phyloP scores from a whole-genome alignment of 1,140 invertebrate species.

The Bilobella aurantiaca region DNA sequence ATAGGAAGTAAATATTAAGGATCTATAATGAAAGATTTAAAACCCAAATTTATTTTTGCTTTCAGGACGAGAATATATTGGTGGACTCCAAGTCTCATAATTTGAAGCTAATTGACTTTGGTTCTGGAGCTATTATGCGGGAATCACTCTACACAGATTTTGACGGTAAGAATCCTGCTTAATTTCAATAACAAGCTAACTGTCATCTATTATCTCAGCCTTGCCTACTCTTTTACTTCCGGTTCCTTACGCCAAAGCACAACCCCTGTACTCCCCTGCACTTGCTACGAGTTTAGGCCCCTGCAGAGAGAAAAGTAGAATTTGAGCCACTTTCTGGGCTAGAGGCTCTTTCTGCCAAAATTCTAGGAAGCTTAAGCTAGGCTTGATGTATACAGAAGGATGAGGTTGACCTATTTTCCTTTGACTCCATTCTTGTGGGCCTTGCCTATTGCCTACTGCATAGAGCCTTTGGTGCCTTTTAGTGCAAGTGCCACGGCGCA shows the following conservation, averaged over 20 bases:
- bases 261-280: too few relatives aligned
- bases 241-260: too few relatives aligned
- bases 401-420: slow-evolving; percentile 2
- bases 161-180: slow-evolving; percentile 48
- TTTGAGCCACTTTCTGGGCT: too few relatives aligned
- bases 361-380: too few relatives aligned
- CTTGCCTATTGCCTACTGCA: too few relatives aligned
- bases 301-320: neutral
- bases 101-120: slow-evolving; percentile 56
- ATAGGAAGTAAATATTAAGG: too few relatives aligned
- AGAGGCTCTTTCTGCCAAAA: too few relatives aligned
- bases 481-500: too few relatives aligned
- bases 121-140: slow-evolving; percentile 53
- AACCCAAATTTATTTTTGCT: slow-evolving; percentile 18
- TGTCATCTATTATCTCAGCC: neutral
- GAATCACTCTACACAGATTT: slow-evolving; percentile 54
- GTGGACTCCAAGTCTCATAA: slow-evolving; percentile 49
- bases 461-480: too few relatives aligned
- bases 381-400: neutral
- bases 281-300: neutral
- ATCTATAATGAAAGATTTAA: too few relatives aligned
- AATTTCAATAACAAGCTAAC: neutral
- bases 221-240: neutral
- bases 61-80: slow-evolving; percentile 52
- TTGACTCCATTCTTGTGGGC: too few relatives aligned